Conservation (phyloP, 2,888 invertebrate genomes). For the Lingula anatina region DNA sequence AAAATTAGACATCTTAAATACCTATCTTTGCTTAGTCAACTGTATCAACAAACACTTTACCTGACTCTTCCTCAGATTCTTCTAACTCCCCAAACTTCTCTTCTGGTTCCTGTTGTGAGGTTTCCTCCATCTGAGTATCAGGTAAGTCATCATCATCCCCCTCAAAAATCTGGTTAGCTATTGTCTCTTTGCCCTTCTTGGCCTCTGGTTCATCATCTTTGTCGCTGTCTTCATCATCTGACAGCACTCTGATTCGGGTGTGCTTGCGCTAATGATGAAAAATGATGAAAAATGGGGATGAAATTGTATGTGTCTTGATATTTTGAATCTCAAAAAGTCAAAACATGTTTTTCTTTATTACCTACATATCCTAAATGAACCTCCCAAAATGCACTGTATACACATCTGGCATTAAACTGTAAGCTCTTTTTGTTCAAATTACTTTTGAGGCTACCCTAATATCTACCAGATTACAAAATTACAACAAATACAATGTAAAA, state of each 20-base stretch:
- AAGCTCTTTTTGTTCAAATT: no score
- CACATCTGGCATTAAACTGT: no score
- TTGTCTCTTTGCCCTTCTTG: conserved; percentile 35
- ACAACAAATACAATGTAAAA: no score
- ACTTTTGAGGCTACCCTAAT: no score
- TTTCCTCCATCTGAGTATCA: conserved; percentile 23
- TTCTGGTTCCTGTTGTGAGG: conserved; percentile 18
- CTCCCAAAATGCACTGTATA: no score
- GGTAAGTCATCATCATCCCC: conserved; percentile 33
- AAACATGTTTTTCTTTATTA: no score
- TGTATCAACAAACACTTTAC: conserved; percentile 30
- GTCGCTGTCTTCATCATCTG: conserved; percentile 49
- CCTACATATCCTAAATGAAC: no score
- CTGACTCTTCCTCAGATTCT: conserved; percentile 56
- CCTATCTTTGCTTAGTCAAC: background rate
- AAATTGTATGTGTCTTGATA: no score
- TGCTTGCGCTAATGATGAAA: conserved; percentile 33
- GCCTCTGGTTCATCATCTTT: conserved; percentile 30
- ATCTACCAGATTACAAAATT: no score
- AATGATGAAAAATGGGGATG: background rate
- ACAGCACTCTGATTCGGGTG: conserved; percentile 41
- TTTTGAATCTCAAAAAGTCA: no score
- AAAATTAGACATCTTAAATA: background rate
- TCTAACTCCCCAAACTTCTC: conserved; percentile 69
- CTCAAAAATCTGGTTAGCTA: conserved; percentile 49